Base-by-base conservation (phyloP, 2,113 vertebrate species). In the Brachypodius melanocephalos region DNA sequence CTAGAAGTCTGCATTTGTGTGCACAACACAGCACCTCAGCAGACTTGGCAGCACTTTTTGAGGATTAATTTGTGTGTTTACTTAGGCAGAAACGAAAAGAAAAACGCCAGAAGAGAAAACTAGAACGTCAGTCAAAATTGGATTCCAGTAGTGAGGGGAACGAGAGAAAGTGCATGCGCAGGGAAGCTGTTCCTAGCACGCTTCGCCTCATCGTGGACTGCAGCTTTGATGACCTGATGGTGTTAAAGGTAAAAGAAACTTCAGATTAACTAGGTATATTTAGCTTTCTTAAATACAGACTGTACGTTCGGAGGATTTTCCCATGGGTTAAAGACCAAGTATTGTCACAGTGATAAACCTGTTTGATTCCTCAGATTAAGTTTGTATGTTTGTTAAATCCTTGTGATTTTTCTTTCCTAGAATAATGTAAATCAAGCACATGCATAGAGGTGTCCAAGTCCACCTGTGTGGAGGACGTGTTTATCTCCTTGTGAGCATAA, bases 141-240 rank as follows among this genome's bases (percentile, higher is more conserved):
- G 98, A 98, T 26, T 96, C 97, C 17, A 95, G 9, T 34, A 89
- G 38, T 0, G 98, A 99, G 20, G 97, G 92, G 65, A 96, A 32
- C 14, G 94, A 85, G 68, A 97, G 97, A 65, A 99, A 99, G 79
- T 98, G 98, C 17, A 88, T 96, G 17, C 98, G 98, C 58, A 98
- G 95, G 75, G 98, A 99, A 21, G 97, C 91, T 65, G 96, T 97
- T 75, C 98, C 98, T 31, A 98, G 98, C 86, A 96, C 98, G 0
- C 97, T 99, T 67, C 98, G 99, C 45, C 98, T 99, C 75, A 69
- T 99, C 59, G 97, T 99, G 94, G 99, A 99, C 97, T 99, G 99
- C 97, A 98, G 99, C 97, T 99, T 99, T 62, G 99, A 99, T 92
- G 83, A 93, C 91, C 97, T 99, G 76, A 99, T 99, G 99, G 96